Conservation (phyloP, 2,113 vertebrate genomes). For the Polypterus senegalus region DNA sequence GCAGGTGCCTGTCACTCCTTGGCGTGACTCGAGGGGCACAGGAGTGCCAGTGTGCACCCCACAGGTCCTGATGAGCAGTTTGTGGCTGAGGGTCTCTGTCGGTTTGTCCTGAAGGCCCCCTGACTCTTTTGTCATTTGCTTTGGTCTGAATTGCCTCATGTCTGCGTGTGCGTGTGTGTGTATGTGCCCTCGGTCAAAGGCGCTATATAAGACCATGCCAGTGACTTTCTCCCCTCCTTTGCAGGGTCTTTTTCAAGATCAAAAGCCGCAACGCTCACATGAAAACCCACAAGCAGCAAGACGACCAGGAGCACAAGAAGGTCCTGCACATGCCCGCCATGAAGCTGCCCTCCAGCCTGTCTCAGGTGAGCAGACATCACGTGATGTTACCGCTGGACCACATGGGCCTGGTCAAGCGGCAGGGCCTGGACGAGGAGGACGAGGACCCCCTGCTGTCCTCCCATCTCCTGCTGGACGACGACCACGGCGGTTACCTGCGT, state of each 20-base stretch:
- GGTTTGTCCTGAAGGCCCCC: too few relatives aligned
- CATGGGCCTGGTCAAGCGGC: constrained; percentile 52
- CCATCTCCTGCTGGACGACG: constrained; percentile 51
- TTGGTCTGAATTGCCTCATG: too few relatives aligned
- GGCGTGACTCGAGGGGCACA: too few relatives aligned
- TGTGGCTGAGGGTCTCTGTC: too few relatives aligned
- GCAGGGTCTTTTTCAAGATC: constrained; percentile 75
- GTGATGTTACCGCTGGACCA: constrained; percentile 56
- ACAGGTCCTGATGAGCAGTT: too few relatives aligned
- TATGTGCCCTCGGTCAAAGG: too few relatives aligned
- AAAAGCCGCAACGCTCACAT: constrained; percentile 84
- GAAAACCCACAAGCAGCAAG: constrained; percentile 75
- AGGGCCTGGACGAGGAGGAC: constrained; percentile 46
- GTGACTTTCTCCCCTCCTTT: constrained; percentile 7
- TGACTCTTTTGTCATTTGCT: too few relatives aligned
- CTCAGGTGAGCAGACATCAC: constrained; percentile 34
- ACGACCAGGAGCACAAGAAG: constrained; percentile 66
- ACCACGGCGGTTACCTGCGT: constrained; percentile 51
- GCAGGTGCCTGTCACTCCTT: too few relatives aligned
- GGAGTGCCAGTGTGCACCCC: too few relatives aligned
- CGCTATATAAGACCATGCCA: too few relatives aligned
- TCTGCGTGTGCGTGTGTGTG: too few relatives aligned
- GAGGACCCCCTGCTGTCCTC: constrained; percentile 52
- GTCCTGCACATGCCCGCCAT: constrained; percentile 45
- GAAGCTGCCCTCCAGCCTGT: constrained; percentile 4